Percentiles rank a stretch among this genome's conserved stretches.
Conservation (phyloP, 1,140 invertebrate genomes). For the Semibalanus balanoides region DNA sequence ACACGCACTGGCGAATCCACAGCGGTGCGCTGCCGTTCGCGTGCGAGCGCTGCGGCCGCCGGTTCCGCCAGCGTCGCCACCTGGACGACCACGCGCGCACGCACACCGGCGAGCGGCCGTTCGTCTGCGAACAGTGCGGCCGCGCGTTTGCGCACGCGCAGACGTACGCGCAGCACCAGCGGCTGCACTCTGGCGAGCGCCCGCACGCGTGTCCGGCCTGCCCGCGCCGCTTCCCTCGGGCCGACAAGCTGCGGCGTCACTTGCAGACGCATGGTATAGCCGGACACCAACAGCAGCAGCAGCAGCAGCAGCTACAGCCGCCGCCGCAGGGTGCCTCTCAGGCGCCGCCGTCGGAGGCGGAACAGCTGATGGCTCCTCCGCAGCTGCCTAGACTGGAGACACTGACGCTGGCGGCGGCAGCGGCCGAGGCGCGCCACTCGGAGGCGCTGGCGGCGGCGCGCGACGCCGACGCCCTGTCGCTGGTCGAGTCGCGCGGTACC, state of each 20-base stretch:
- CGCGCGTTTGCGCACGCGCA: constrained; percentile 20
- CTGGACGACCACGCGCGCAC: constrained; percentile 24
- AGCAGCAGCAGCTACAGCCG: neutral
- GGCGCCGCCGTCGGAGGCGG: neutral
- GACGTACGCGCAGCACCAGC: constrained; percentile 21
- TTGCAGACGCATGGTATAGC: neutral
- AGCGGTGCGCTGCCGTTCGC: constrained; percentile 28
- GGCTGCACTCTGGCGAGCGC: constrained; percentile 21
- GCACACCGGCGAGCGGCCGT: constrained; percentile 24
- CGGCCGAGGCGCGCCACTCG: too few relatives aligned
- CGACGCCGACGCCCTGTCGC: neutral
- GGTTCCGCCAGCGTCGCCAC: constrained; percentile 23
- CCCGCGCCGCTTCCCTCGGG: neutral
- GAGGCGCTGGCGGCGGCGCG: neutral
- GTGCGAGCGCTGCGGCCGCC: constrained; percentile 21
- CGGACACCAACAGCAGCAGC: too few relatives aligned
- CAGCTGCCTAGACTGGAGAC: too few relatives aligned
- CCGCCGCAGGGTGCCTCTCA: too few relatives aligned
- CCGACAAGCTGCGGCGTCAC: neutral
- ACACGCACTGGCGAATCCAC: constrained; percentile 16
- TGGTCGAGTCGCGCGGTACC: neutral
- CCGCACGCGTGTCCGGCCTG: constrained; percentile 23
- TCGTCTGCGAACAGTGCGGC: constrained; percentile 21
- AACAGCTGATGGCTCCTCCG: neutral
- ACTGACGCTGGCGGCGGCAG: too few relatives aligned